A percentile compares a stretch with the other conserved stretches of the same genome.
phyloP scores from a whole-genome alignment of 2,888 invertebrate genomes.

The Apodemia hepburni region DNA sequence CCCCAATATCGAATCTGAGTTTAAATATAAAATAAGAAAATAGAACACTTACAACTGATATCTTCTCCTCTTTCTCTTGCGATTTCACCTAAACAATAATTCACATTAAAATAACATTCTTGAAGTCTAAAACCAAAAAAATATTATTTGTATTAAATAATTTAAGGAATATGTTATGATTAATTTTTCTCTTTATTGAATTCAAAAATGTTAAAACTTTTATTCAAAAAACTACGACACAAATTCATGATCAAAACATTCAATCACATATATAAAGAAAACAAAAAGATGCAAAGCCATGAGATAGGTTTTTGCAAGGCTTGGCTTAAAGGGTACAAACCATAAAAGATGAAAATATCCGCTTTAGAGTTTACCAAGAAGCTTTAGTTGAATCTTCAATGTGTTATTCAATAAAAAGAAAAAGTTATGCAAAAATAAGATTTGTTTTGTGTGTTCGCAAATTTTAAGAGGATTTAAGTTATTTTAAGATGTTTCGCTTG shows the following conservation, averaged over 20 bases:
- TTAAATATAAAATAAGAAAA: neutral
- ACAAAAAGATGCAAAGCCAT: slow-evolving; percentile 64
- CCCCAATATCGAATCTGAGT: too few relatives aligned
- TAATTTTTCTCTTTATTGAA: slow-evolving; percentile 15
- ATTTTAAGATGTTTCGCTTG: slow-evolving; percentile 37
- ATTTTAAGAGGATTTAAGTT: slow-evolving; percentile 5
- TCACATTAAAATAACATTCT: slow-evolving; percentile 25
- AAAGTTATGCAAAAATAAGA: slow-evolving; percentile 57
- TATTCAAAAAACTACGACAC: slow-evolving; percentile 56
- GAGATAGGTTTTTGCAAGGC: slow-evolving; percentile 52
- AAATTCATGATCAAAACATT: slow-evolving; percentile 63
- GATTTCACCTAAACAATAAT: slow-evolving; percentile 84
- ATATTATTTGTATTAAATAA: neutral
- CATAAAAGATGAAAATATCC: slow-evolving; percentile 69
- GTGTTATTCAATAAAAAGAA: slow-evolving; percentile 39
- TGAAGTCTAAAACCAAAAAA: slow-evolving; percentile 1
- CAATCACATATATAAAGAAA: slow-evolving; percentile 41
- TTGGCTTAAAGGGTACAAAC: slow-evolving; percentile 65
- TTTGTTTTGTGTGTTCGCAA: slow-evolving; percentile 1
- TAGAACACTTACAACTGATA: slow-evolving; percentile 84
- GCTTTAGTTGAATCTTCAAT: slow-evolving; percentile 58
- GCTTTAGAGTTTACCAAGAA: slow-evolving; percentile 80
- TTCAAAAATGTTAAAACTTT: slow-evolving; percentile 4
- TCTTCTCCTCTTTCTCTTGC: slow-evolving; percentile 88
- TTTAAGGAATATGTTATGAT: slow-evolving; percentile 8